phyloP scores from a whole-genome alignment of 1,140 invertebrate species.

The Chionoecetes opilio region DNA sequence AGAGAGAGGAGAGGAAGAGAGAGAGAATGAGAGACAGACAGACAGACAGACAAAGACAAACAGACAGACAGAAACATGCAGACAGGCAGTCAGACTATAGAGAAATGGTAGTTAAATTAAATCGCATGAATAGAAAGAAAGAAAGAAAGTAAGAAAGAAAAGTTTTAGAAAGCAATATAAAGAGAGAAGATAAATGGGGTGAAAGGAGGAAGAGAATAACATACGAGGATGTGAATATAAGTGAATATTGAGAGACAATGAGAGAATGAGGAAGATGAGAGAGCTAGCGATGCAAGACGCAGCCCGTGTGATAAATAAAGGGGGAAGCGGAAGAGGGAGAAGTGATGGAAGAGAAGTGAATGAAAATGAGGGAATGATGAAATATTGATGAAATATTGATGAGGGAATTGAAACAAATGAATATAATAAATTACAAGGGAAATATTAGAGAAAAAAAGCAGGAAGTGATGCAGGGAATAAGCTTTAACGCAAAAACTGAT shows the following conservation, averaged over 20 bases:
- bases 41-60: too few relatives aligned
- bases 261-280: neutral
- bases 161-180: neutral
- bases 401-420: neutral
- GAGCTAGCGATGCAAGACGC: neutral
- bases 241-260: constrained; percentile 8
- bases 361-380: neutral
- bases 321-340: neutral
- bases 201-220: too few relatives aligned
- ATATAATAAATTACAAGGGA: neutral
- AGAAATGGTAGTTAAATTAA: too few relatives aligned
- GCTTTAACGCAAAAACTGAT: neutral
- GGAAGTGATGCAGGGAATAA: neutral
- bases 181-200: constrained; percentile 6
- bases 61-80: too few relatives aligned
- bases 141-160: neutral
- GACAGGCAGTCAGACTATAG: too few relatives aligned
- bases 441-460: neutral
- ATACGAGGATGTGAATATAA: neutral
- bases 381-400: neutral
- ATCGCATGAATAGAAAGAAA: too few relatives aligned
- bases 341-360: neutral
- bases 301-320: neutral
- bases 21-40: too few relatives aligned
- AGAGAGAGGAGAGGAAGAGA: constrained; percentile 43